These are phyloP conservation scores for Hormaphis cornu DNA, from an alignment of 1,140 invertebrate species.

Conservation along the genomic window DNA sequence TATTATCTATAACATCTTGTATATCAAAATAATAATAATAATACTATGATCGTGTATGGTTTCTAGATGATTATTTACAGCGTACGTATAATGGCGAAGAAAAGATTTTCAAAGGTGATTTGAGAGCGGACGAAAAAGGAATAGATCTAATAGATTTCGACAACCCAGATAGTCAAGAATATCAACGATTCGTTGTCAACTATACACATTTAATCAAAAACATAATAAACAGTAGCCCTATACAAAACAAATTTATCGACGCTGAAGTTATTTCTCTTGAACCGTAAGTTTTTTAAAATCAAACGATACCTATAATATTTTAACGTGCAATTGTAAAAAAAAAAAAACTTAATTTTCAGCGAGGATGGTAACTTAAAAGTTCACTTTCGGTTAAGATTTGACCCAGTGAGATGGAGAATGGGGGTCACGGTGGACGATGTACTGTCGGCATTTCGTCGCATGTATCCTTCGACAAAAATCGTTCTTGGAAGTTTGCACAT, in stretches of 20 bases:
- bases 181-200: slow-evolving; percentile 3
- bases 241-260: slow-evolving; percentile 15
- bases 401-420: slow-evolving; percentile 49
- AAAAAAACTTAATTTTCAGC: slow-evolving; percentile 43
- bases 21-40: neutral
- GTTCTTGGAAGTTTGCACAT: slow-evolving; percentile 57
- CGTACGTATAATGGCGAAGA: slow-evolving; percentile 21
- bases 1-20: too few species aligned
- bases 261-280: slow-evolving; percentile 7
- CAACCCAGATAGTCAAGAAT: slow-evolving; percentile 16
- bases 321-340: too few species aligned
- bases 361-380: slow-evolving; percentile 57
- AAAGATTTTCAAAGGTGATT: slow-evolving; percentile 16
- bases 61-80: slow-evolving; percentile 23
- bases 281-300: neutral
- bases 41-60: neutral
- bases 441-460: slow-evolving; percentile 43
- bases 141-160: slow-evolving; percentile 13
- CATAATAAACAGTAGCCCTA: slow-evolving; percentile 6
- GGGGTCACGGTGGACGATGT: slow-evolving; percentile 47
- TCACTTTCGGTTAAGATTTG: slow-evolving; percentile 62
- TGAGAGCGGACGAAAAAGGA: slow-evolving; percentile 15
- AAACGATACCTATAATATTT: neutral
- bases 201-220: slow-evolving; percentile 16
- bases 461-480: slow-evolving; percentile 41